Percentiles rank a stretch among this genome's conserved stretches.
Evolutionary conservation across 2,113 vertebrate genomes (phyloP).

Genomic region (Lophius piscatorius): DNA sequence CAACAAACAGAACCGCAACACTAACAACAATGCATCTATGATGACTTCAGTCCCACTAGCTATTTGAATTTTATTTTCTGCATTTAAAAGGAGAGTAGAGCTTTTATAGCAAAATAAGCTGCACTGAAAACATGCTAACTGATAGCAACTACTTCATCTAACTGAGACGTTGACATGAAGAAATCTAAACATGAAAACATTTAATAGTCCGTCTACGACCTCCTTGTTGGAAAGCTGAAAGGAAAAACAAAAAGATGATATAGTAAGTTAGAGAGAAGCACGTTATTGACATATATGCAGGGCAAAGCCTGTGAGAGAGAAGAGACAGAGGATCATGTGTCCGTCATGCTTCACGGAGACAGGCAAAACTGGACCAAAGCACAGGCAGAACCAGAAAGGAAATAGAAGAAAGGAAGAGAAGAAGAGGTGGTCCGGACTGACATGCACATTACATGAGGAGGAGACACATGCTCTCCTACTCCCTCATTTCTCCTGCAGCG

Average conservation of each 20-base stretch:
- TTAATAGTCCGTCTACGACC: slow-evolving; percentile 21
- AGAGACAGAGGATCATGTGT: slow-evolving; percentile 33
- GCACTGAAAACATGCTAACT: neutral
- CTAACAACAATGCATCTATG: too few species aligned
- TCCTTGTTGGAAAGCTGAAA: slow-evolving; percentile 54
- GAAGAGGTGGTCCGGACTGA: slow-evolving; percentile 39
- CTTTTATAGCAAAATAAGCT: neutral
- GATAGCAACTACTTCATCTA: neutral
- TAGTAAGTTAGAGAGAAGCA: slow-evolving; percentile 25
- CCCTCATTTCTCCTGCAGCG: slow-evolving; percentile 30
- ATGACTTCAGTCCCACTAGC: too few species aligned
- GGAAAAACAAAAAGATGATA: slow-evolving; percentile 45
- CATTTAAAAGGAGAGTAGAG: neutral
- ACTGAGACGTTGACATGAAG: neutral
- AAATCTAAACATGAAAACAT: slow-evolving; percentile 8
- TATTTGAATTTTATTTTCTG: too few species aligned
- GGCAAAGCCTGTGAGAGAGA: slow-evolving; percentile 42
- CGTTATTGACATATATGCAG: slow-evolving; percentile 45
- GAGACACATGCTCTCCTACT: slow-evolving; percentile 65
- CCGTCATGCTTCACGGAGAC: slow-evolving; percentile 69
- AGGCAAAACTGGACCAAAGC: slow-evolving; percentile 51
- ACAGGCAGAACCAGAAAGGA: slow-evolving; percentile 45
- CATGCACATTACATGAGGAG: slow-evolving; percentile 74
- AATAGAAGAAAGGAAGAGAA: slow-evolving; percentile 26
- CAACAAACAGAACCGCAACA: slow-evolving; percentile 24